Conservation (phyloP, 2,113 vertebrate genomes). For the Oreochromis aureus region DNA sequence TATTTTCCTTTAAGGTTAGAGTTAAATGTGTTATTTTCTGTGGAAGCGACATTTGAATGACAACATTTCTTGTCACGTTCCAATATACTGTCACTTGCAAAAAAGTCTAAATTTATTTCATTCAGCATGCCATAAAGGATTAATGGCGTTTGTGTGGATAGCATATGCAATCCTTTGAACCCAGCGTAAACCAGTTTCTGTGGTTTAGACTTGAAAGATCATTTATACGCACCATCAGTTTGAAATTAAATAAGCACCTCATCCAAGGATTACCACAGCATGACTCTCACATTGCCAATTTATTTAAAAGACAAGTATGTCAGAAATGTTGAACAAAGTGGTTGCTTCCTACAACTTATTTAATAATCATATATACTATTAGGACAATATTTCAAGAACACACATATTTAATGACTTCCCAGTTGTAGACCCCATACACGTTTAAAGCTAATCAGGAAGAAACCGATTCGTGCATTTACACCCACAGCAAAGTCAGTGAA, state of each 20-base stretch:
- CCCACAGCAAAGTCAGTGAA: background rate
- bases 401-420: background rate
- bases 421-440: background rate
- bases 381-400: background rate
- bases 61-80: background rate
- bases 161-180: background rate
- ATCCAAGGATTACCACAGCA: background rate
- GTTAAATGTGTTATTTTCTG: background rate
- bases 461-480: fast-evolving
- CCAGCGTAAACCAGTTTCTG: background rate
- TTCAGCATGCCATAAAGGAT: background rate
- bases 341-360: background rate
- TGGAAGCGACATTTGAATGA: background rate
- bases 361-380: background rate
- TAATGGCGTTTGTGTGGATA: background rate
- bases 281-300: background rate
- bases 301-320: background rate
- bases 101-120: background rate
- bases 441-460: background rate
- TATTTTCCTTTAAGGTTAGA: background rate
- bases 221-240: background rate
- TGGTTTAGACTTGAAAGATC: background rate
- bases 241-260: background rate
- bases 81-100: background rate
- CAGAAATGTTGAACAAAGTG: background rate